Evolutionary conservation across 2,113 vertebrate genomes (phyloP).

Genomic region (Sebastes fasciatus): DNA sequence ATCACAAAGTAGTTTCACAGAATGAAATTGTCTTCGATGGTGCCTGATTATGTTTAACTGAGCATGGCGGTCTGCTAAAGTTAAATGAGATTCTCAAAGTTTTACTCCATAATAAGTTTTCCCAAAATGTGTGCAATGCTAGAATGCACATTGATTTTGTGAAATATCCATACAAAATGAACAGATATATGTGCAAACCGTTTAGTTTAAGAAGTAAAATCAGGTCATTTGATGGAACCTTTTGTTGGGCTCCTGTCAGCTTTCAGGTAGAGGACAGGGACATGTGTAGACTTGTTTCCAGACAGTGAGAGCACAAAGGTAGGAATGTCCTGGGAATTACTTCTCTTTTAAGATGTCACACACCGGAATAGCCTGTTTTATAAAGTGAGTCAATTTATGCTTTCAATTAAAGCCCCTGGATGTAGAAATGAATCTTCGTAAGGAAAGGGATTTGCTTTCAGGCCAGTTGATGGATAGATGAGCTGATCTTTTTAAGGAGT

Average conservation of each 20-base stretch:
- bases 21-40: background rate
- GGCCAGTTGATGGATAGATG: slow-evolving; percentile 15
- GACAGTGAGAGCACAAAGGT: slow-evolving; percentile 55
- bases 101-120: background rate
- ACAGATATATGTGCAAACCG: too few relatives aligned
- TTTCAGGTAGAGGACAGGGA: slow-evolving; percentile 20
- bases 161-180: background rate
- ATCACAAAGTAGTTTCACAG: background rate
- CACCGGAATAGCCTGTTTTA: slow-evolving; percentile 3
- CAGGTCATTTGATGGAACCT: slow-evolving; percentile 6
- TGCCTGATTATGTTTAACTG: background rate
- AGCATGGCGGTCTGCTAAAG: background rate
- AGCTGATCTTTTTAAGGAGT: slow-evolving; percentile 13
- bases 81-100: slow-evolving; percentile 1
- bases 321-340: slow-evolving; percentile 70
- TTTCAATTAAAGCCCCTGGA: background rate
- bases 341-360: slow-evolving; percentile 39
- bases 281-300: slow-evolving; percentile 68
- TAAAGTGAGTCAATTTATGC: background rate
- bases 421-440: background rate
- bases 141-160: background rate
- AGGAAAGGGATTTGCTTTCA: background rate
- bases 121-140: background rate
- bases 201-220: background rate
- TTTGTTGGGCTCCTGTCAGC: slow-evolving; percentile 15